A percentile compares a stretch with the other conserved stretches of the same genome.
Conservation (phyloP, 2,888 invertebrate species). For the Caenorhabditis doughertyi region DNA sequence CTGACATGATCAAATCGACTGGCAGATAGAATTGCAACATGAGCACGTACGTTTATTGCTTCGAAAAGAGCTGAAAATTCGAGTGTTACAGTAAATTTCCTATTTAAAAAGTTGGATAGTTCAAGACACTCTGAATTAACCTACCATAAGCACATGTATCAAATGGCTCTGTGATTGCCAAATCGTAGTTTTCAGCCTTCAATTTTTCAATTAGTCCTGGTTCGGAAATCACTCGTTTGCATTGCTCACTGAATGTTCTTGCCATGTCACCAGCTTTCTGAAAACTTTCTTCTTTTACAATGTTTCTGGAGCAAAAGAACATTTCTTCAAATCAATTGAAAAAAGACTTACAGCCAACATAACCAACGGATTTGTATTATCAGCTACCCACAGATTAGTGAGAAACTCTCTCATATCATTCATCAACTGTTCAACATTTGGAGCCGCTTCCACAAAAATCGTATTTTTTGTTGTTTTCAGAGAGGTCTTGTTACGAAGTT, state of each 20-base stretch:
- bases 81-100: too few species aligned
- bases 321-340: too few species aligned
- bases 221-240: slow-evolving; percentile 43
- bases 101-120: background rate
- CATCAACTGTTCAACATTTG: slow-evolving; percentile 28
- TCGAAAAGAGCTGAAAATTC: slow-evolving; percentile 41
- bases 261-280: slow-evolving; percentile 44
- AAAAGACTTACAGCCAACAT: slow-evolving; percentile 33
- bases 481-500: slow-evolving; percentile 25
- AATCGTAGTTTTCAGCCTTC: slow-evolving; percentile 66
- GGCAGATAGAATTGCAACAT: slow-evolving; percentile 36
- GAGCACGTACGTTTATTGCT: slow-evolving; percentile 37
- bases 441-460: slow-evolving; percentile 37
- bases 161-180: slow-evolving; percentile 68
- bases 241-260: slow-evolving; percentile 37
- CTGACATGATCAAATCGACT: slow-evolving; percentile 46
- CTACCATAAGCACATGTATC: slow-evolving; percentile 58
- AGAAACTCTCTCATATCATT: slow-evolving; percentile 44
- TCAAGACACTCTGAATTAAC: background rate
- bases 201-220: slow-evolving; percentile 52
- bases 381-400: slow-evolving; percentile 29
- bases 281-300: background rate
- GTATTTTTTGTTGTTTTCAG: slow-evolving; percentile 52
- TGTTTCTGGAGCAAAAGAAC: too few species aligned
- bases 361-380: slow-evolving; percentile 33